Conservation (phyloP, 2,113 vertebrate species). For the Phyllopteryx taeniolatus region DNA sequence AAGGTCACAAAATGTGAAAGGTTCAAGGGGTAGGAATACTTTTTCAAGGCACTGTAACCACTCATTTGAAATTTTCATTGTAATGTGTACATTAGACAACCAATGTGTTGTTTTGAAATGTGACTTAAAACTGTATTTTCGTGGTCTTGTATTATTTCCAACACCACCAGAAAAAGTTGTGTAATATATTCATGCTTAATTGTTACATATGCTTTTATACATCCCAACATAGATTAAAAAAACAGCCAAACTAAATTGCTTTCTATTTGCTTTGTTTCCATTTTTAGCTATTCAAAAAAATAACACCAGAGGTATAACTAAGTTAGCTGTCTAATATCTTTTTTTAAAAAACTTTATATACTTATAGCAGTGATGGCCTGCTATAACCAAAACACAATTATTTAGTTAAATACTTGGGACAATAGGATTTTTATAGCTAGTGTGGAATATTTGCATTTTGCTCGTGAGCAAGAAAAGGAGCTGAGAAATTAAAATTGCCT, state of each 20-base stretch:
- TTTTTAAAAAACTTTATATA: too few relatives aligned
- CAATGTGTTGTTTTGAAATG: background rate
- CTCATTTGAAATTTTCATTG: too few relatives aligned
- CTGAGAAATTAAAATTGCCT: background rate
- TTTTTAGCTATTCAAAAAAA: too few relatives aligned
- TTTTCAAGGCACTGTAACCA: too few relatives aligned
- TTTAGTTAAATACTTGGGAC: background rate
- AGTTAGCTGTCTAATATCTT: too few relatives aligned
- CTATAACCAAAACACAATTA: background rate
- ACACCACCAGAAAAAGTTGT: constrained; percentile 34
- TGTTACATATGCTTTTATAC: constrained; percentile 8
- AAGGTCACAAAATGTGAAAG: too few relatives aligned
- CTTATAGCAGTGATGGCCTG: too few relatives aligned
- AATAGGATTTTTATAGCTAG: too few relatives aligned
- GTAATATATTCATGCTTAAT: constrained; percentile 20
- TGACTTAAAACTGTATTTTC: constrained; percentile 51
- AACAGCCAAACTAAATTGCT: background rate
- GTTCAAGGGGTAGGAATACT: too few relatives aligned
- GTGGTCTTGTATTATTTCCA: constrained; percentile 52
- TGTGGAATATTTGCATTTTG: background rate
- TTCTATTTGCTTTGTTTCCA: background rate
- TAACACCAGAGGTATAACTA: too few relatives aligned
- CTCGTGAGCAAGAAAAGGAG: background rate
- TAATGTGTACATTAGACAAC: background rate
- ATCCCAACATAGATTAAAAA: background rate